Percentiles rank a stretch among this genome's conserved stretches.
These are phyloP conservation scores for Tetragonisca angustula DNA, from an alignment of 2,888 invertebrate genomes.

Conservation along the genomic window DNA sequence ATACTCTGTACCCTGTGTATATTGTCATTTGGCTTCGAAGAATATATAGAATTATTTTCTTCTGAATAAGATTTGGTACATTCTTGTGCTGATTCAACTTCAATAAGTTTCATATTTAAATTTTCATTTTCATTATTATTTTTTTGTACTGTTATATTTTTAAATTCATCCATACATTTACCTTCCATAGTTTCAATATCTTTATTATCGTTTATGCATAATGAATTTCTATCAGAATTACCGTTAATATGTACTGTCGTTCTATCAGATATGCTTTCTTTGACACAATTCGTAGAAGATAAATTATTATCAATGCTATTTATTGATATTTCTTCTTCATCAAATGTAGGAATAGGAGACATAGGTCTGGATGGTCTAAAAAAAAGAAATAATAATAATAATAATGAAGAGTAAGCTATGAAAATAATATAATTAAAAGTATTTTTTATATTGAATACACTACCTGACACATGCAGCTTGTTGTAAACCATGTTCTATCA, in stretches of 20 bases:
- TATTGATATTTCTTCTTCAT: constrained; percentile 80
- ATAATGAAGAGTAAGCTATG: neutral
- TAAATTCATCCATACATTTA: constrained; percentile 76
- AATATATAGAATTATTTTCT: constrained; percentile 68
- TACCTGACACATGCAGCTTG: constrained; percentile 93
- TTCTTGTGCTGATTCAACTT: constrained; percentile 70
- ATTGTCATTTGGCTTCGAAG: constrained; percentile 72
- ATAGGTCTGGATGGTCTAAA: constrained; percentile 88
- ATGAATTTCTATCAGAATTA: constrained; percentile 68
- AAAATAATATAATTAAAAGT: neutral
- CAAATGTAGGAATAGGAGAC: constrained; percentile 90
- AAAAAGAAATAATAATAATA: neutral
- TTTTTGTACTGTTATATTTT: constrained; percentile 68
- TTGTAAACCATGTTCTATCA: constrained; percentile 93
- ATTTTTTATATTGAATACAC: constrained; percentile 69
- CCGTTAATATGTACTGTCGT: constrained; percentile 68
- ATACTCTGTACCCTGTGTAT: constrained; percentile 80
- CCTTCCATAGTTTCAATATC: constrained; percentile 80
- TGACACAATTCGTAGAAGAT: constrained; percentile 52
- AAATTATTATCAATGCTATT: constrained; percentile 69
- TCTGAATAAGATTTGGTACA: constrained; percentile 66
- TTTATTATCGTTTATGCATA: constrained; percentile 78
- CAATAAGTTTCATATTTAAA: constrained; percentile 76
- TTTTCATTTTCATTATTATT: constrained; percentile 74
- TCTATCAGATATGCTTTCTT: constrained; percentile 52